A percentile compares a stretch with the other conserved stretches of the same genome.
Conservation (phyloP, 2,888 invertebrate species). For the Pyralis farinalis region DNA sequence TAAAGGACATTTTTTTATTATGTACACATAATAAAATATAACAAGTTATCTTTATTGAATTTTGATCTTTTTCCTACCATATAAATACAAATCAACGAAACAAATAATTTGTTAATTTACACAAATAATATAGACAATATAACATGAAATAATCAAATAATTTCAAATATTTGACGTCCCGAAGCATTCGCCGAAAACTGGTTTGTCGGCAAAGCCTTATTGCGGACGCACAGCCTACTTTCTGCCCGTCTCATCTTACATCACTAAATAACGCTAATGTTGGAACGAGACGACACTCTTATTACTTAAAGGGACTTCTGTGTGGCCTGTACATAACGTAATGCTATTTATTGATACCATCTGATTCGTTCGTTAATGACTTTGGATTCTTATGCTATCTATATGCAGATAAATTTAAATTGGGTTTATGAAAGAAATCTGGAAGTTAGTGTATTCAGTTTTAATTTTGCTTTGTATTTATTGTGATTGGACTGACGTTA, state of each 20-base stretch:
- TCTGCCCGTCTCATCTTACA: conserved; percentile 57
- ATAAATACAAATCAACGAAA: too few relatives aligned
- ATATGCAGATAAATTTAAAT: too few relatives aligned
- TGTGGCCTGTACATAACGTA: conserved; percentile 46
- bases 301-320: conserved; percentile 34
- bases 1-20: too few relatives aligned
- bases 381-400: conserved; percentile 22
- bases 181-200: conserved; percentile 67
- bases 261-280: conserved; percentile 23
- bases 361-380: conserved; percentile 43
- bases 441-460: background rate
- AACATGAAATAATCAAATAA: conserved; percentile 16
- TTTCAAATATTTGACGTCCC: conserved; percentile 43
- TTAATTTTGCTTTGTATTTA: background rate
- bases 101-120: too few relatives aligned
- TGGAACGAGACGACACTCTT: conserved; percentile 42
- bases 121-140: too few relatives aligned
- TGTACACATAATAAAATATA: too few relatives aligned
- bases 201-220: conserved; percentile 69
- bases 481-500: too few relatives aligned
- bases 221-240: conserved; percentile 59
- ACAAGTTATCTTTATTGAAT: too few relatives aligned
- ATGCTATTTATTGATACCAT: conserved; percentile 42
- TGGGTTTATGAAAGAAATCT: too few relatives aligned
- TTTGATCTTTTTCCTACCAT: too few relatives aligned